These are phyloP conservation scores for Hyposoter didymator DNA, from an alignment of 2,888 invertebrate genomes.

Conservation along the genomic window DNA sequence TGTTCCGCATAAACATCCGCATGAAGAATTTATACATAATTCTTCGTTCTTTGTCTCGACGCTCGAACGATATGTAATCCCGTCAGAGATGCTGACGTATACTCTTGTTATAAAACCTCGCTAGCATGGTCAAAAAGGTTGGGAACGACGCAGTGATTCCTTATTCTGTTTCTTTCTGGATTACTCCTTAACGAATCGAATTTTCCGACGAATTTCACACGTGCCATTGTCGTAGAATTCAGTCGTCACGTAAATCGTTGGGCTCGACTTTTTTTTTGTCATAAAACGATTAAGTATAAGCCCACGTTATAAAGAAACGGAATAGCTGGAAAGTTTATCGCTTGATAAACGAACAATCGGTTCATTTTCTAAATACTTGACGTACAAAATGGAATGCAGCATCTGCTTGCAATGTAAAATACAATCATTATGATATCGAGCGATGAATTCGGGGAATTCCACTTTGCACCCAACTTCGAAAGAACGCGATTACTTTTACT, in stretches of 20 bases:
- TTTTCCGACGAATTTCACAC: slow-evolving; percentile 48
- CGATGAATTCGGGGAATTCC: slow-evolving; percentile 52
- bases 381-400: background rate
- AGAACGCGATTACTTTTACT: slow-evolving; percentile 44
- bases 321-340: background rate
- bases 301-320: background rate
- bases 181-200: slow-evolving; percentile 47
- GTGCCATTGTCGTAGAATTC: slow-evolving; percentile 50
- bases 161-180: slow-evolving; percentile 45
- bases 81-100: slow-evolving; percentile 21
- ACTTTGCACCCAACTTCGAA: slow-evolving; percentile 47
- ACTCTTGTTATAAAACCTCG: background rate
- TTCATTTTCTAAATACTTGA: background rate
- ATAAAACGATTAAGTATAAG: no score
- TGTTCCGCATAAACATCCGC: slow-evolving; percentile 27
- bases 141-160: slow-evolving; percentile 4
- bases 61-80: slow-evolving; percentile 37
- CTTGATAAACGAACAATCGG: background rate
- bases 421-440: slow-evolving; percentile 1
- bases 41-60: slow-evolving; percentile 3
- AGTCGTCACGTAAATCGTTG: slow-evolving; percentile 1
- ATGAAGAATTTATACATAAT: slow-evolving; percentile 50
- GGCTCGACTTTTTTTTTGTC: no score
- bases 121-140: slow-evolving; percentile 16
- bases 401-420: background rate